phyloP scores from a whole-genome alignment of 2,113 vertebrate species.

The Kobus ellipsiprymnus region DNA sequence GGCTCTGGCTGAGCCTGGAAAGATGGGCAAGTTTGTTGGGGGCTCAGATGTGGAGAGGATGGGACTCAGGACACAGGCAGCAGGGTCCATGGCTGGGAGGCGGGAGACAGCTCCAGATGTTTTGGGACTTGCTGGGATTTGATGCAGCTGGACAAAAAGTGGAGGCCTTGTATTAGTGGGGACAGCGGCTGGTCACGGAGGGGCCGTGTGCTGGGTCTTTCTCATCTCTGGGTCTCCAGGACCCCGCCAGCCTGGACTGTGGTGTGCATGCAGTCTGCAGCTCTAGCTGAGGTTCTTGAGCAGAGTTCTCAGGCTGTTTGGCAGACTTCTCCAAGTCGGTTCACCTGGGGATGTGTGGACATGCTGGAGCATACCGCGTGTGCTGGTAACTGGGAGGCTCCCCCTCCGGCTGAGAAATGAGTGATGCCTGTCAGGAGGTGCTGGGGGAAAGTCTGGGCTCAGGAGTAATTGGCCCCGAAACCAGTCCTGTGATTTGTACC shows the following conservation, averaged over 20 bases:
- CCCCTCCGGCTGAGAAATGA: neutral
- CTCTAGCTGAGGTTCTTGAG: neutral
- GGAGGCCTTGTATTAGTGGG: neutral
- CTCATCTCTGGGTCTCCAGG: neutral
- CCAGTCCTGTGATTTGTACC: constrained; percentile 25
- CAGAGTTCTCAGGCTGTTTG: neutral
- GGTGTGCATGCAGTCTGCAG: too few species aligned
- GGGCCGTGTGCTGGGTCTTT: neutral
- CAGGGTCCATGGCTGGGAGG: neutral
- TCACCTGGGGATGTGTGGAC: neutral
- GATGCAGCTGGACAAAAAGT: neutral
- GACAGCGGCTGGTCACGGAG: neutral
- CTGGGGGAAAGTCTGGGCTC: neutral
- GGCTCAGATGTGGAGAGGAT: neutral
- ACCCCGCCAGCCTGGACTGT: neutral
- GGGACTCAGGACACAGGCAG: neutral
- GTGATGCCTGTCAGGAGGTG: neutral
- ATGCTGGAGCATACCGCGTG: neutral
- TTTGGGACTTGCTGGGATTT: neutral
- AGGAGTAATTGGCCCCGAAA: neutral
- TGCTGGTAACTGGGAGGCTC: neutral
- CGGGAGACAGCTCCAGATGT: neutral
- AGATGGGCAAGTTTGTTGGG: neutral
- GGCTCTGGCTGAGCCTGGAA: neutral
- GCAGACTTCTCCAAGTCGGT: neutral